phyloP scores from a whole-genome alignment of 2,797 vertebrate genomes.

The Nyctibius grandis region DNA sequence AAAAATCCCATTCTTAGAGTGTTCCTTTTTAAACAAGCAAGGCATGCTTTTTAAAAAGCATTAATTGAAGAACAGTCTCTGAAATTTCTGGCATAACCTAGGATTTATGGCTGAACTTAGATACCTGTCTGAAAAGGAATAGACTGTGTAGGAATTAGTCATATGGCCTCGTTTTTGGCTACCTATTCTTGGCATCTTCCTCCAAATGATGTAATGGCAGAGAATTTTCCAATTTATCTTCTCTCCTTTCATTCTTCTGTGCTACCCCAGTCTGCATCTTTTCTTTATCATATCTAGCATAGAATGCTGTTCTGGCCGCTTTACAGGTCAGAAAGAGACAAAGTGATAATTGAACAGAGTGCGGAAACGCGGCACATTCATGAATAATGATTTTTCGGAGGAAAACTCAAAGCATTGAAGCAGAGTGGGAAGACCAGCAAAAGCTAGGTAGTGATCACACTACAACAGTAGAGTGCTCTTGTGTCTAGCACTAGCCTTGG shows the following conservation, averaged over 20 bases:
- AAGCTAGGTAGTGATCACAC: not conserved
- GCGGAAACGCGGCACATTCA: fast-evolving
- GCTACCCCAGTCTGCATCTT: not conserved
- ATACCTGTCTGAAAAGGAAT: not conserved
- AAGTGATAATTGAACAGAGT: not conserved
- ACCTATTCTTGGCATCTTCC: not conserved
- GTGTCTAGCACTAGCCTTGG: not conserved
- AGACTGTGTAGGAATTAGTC: not conserved
- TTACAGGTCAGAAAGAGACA: not conserved
- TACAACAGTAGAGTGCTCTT: not conserved
- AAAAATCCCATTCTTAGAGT: not conserved
- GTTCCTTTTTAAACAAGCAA: not conserved
- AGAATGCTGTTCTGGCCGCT: not conserved
- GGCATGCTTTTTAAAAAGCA: not conserved
- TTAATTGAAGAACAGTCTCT: not conserved
- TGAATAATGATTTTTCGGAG: not conserved
- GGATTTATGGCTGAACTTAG: not conserved
- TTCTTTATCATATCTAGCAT: not conserved
- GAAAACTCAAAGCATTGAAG: not conserved
- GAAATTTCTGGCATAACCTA: not conserved
- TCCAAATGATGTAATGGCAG: not conserved
- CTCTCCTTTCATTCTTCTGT: not conserved
- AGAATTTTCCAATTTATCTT: not conserved
- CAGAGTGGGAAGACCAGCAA: not conserved
- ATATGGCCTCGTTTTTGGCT: not conserved